These are phyloP conservation scores for Caenorhabditis remanei DNA, from an alignment of 1,140 invertebrate species.

Conservation along the genomic window DNA sequence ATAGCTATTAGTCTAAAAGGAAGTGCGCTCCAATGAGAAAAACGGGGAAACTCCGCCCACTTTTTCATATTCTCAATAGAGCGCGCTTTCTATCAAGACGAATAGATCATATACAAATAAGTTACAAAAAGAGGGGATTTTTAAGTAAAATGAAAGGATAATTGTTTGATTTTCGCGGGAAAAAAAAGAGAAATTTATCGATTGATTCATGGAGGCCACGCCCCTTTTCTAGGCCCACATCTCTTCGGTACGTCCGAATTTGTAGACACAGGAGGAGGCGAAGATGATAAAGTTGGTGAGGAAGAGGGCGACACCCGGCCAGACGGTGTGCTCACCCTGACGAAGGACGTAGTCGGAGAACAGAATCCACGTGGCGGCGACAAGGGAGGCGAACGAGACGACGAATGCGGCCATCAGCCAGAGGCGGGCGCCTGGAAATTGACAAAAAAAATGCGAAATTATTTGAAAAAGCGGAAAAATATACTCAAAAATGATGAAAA, in stretches of 20 bases:
- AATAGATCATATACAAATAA: no score
- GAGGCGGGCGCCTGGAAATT: slow-evolving; percentile 84
- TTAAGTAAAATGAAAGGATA: background rate
- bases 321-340: slow-evolving; percentile 72
- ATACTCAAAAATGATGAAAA: background rate
- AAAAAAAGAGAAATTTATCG: background rate
- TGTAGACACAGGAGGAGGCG: slow-evolving; percentile 88
- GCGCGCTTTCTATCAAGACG: no score
- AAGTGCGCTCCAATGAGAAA: no score
- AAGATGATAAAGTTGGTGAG: slow-evolving; percentile 96
- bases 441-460: no score
- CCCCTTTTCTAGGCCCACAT: slow-evolving; percentile 72
- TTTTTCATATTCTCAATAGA: no score
- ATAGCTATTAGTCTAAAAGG: no score
- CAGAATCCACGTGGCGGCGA: slow-evolving; percentile 94
- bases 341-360: slow-evolving; percentile 82
- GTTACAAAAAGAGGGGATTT: no score
- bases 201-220: background rate
- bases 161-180: background rate
- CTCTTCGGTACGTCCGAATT: slow-evolving; percentile 93
- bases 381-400: slow-evolving; percentile 92
- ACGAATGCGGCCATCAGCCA: slow-evolving; percentile 97
- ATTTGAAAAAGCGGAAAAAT: no score
- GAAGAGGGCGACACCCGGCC: slow-evolving; percentile 86
- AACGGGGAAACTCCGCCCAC: no score